Evolutionary conservation across 2,888 invertebrate genomes (phyloP).

Genomic region (Marasmarcha lunaedactyla): DNA sequence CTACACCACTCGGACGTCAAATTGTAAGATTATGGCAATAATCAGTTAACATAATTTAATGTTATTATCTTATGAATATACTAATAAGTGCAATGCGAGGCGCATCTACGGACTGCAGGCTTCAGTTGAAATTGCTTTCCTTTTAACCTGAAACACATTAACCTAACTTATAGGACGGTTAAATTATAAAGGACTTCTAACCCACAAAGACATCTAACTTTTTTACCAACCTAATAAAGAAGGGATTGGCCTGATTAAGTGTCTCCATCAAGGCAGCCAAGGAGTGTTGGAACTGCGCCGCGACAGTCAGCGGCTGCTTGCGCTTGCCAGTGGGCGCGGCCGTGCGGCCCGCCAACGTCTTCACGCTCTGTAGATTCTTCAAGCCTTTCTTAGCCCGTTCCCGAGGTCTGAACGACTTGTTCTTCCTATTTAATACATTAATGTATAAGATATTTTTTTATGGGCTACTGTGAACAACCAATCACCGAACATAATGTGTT

Average conservation of each 20-base stretch:
- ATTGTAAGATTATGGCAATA: too few species aligned
- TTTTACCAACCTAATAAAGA: constrained; percentile 62
- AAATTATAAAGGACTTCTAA: too few species aligned
- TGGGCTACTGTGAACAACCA: not conserved
- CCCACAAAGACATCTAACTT: too few species aligned
- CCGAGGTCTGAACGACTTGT: constrained; percentile 91
- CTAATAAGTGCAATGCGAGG: too few species aligned
- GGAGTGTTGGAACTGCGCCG: constrained; percentile 95
- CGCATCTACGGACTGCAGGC: too few species aligned
- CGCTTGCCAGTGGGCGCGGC: constrained; percentile 74
- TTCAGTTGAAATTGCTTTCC: too few species aligned
- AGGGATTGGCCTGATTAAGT: constrained; percentile 80
- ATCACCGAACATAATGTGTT: constrained; percentile 2
- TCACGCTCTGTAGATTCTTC: constrained; percentile 92
- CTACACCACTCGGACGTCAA: too few species aligned
- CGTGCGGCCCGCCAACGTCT: constrained; percentile 86
- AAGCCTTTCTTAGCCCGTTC: constrained; percentile 88
- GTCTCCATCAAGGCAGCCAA: constrained; percentile 94
- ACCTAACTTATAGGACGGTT: too few species aligned
- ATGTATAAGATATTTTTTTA: not conserved
- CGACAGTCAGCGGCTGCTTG: constrained; percentile 92
- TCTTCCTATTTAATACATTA: constrained; percentile 75
- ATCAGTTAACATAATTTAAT: too few species aligned
- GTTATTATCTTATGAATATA: too few species aligned
- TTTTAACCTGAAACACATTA: too few species aligned